phyloP scores from a whole-genome alignment of 2,888 invertebrate species.

The Eurytoma adleriae region DNA sequence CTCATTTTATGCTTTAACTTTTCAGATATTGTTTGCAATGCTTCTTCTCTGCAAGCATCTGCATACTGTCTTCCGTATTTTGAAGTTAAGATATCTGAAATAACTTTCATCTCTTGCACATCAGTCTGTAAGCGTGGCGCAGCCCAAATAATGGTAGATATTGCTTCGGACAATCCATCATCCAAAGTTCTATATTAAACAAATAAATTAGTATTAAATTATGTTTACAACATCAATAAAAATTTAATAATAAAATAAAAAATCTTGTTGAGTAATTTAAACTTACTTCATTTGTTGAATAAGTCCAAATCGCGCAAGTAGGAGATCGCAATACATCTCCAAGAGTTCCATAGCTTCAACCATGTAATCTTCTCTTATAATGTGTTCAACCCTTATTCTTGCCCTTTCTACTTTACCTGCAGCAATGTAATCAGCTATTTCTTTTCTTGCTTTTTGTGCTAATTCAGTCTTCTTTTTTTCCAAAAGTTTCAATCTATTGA shows the following conservation, averaged over 20 bases:
- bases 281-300: constrained; percentile 96
- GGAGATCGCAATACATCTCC: constrained; percentile 99
- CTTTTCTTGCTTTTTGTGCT: constrained; percentile 95
- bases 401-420: constrained; percentile 92
- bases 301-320: constrained; percentile 96
- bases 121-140: constrained; percentile 94
- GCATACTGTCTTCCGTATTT: constrained; percentile 97
- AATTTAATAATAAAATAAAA: not conserved
- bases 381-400: constrained; percentile 98
- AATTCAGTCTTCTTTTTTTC: constrained; percentile 99
- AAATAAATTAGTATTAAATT: not conserved
- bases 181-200: constrained; percentile 82
- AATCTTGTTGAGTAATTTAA: not conserved
- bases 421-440: constrained; percentile 97
- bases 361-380: constrained; percentile 98
- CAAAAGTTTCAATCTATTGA: constrained; percentile 94
- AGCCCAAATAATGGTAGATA: constrained; percentile 98
- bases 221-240: not conserved
- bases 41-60: constrained; percentile 90
- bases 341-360: constrained; percentile 99
- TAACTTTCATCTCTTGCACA: constrained; percentile 85
- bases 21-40: constrained; percentile 88
- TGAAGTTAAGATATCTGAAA: constrained; percentile 90
- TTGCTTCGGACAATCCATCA: constrained; percentile 96
- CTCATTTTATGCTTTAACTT: constrained; percentile 96